Evolutionary conservation across 2,888 invertebrate genomes (phyloP).

Genomic region (Diarsia brunnea): DNA sequence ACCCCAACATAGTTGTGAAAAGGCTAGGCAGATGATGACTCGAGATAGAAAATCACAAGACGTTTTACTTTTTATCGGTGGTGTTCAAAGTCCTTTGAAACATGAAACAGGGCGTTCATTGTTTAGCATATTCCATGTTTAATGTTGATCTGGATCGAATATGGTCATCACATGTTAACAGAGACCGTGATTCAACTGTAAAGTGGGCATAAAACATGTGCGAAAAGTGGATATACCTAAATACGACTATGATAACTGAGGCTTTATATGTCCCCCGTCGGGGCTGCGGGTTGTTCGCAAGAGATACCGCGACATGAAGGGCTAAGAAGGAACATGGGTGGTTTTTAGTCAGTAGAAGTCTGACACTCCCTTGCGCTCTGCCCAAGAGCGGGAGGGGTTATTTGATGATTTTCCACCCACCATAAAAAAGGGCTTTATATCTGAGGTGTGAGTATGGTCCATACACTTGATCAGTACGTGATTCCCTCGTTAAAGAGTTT

Average conservation of each 20-base stretch:
- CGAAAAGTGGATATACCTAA: neutral
- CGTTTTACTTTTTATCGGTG: constrained; percentile 35
- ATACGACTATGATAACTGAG: neutral
- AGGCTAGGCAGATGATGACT: neutral
- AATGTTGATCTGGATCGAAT: constrained; percentile 23
- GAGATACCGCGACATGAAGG: no score
- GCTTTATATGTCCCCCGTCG: no score
- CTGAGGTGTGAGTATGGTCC: neutral
- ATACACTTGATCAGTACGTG: neutral
- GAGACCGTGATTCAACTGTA: constrained; percentile 3
- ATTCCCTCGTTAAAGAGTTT: neutral
- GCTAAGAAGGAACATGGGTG: no score
- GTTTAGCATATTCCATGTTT: constrained; percentile 19
- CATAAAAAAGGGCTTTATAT: no score
- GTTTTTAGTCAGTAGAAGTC: no score
- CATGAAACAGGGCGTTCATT: constrained; percentile 28
- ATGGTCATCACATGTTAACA: constrained; percentile 17
- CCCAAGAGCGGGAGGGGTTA: no score
- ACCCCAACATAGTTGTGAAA: no score
- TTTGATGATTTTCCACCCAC: no score
- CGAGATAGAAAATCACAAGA: constrained; percentile 43
- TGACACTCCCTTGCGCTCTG: no score
- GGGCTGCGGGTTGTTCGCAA: no score
- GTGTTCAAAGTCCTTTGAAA: constrained; percentile 42
- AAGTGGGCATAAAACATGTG: neutral